Conservation (phyloP, 1,140 invertebrate genomes). For the Zaprionus inermis region DNA sequence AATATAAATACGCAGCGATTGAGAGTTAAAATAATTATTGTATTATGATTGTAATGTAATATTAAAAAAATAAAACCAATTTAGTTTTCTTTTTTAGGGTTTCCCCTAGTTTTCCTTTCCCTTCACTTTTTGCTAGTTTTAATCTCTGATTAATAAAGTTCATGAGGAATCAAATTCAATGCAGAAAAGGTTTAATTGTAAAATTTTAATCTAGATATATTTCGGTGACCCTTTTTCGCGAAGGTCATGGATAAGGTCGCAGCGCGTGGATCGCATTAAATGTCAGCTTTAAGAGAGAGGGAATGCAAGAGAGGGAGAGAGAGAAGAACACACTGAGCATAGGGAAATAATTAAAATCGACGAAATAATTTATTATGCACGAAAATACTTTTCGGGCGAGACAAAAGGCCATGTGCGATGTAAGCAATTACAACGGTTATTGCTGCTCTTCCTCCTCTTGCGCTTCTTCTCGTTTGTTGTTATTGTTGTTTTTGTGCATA, state of each 20-base stretch:
- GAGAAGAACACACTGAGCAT: background rate
- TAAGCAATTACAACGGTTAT: no score
- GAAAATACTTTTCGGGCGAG: constrained; percentile 14
- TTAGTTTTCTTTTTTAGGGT: background rate
- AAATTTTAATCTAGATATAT: constrained; percentile 8
- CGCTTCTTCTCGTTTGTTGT: constrained; percentile 18
- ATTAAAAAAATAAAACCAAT: background rate
- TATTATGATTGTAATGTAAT: background rate
- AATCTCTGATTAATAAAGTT: background rate
- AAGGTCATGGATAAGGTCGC: background rate
- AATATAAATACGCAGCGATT: background rate
- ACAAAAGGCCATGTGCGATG: background rate
- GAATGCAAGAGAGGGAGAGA: background rate
- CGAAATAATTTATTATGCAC: constrained; percentile 22
- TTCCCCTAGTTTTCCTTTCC: background rate
- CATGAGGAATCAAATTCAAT: background rate
- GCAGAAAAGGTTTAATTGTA: background rate
- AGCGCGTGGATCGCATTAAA: constrained; percentile 1
- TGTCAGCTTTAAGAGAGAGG: background rate
- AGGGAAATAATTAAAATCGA: constrained; percentile 13
- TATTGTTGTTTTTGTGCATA: constrained; percentile 43
- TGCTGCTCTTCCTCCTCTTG: background rate
- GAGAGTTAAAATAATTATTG: no score
- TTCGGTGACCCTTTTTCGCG: background rate
- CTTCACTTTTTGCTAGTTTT: background rate